Base-by-base conservation (phyloP, 2,888 invertebrate genomes). In the Cryptocheilus praepositus region DNA sequence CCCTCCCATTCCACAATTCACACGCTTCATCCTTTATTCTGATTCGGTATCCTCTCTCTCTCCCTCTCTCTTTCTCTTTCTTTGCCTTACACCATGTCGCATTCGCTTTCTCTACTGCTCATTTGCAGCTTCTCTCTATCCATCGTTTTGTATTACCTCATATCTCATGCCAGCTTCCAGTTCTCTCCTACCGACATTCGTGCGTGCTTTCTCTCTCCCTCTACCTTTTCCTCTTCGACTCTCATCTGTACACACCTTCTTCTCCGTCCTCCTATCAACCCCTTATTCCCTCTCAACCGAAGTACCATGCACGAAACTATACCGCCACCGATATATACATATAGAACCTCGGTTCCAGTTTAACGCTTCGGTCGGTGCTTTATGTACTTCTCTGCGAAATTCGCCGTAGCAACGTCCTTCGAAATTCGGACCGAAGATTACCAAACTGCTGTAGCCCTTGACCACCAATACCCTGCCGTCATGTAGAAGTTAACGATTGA, bases 371-470 rank as follows among this genome's bases (percentile, higher is more conserved):
- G 18, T 61, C n/a, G 52, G n/a, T 44, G 44, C 53, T 52, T 57
- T 52, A 59, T 19, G 51, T 43, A 67, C 62, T 67, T 70, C 28
- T 15, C 43, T 43, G 64, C 18, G 64, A 64, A 67, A 61, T 58
- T 69, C 49, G 54, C 43, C 61, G 36, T 21, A 49, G 16, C 52
- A 54, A 36, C 22, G 54, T 53, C 55, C 53, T 60, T 67, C 53
- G 60, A 67, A 70, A 67, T 74, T 70, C 64, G 18, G 36, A 44
- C n/a, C 53, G n/a, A 57, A 61, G 71, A 71, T 74, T 74, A 74
- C 55, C 52, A 46, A 61, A 67, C 51, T 61, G 21, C 49, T 52
- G 49, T 45, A 60, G 51, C 61, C 21, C 59, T 28, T 58, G 60
- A 71, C 64, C 70, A 54, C 67, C 49, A 13, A 49, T 49, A 36